A percentile compares a stretch with the other conserved stretches of the same genome.
Conservation (phyloP, 2,797 vertebrate genomes). For the Pangasius sanitwongsei region DNA sequence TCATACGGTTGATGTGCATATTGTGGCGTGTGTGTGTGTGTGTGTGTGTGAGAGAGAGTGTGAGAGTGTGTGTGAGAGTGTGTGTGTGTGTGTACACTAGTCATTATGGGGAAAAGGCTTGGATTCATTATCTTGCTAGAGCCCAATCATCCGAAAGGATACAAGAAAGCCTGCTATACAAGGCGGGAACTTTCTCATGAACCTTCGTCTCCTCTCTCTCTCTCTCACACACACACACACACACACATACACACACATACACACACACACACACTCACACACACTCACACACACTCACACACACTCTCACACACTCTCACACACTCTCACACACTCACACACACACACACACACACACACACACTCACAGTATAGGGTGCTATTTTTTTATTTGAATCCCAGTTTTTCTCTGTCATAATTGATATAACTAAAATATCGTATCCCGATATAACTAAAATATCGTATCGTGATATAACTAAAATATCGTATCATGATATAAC, state of each 20-base stretch:
- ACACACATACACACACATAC: background rate
- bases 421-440: too few relatives aligned
- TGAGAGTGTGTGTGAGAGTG: background rate
- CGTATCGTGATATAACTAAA: too few relatives aligned
- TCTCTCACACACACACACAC: background rate
- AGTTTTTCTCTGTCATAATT: background rate
- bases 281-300: too few relatives aligned
- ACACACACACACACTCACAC: too few relatives aligned
- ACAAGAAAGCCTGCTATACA: slow-evolving; percentile 62
- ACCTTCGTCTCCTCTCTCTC: background rate
- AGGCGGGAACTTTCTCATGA: slow-evolving; percentile 67
- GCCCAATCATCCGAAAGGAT: slow-evolving; percentile 70
- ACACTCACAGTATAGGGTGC: background rate
- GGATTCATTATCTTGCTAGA: slow-evolving; percentile 66
- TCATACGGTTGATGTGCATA: slow-evolving; percentile 45
- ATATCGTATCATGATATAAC: too few relatives aligned
- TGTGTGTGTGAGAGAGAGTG: slow-evolving; percentile 7
- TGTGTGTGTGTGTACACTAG: background rate
- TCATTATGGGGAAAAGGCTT: slow-evolving; percentile 66
- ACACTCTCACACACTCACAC: slow-evolving; percentile 4
- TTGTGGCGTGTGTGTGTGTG: slow-evolving; percentile 16
- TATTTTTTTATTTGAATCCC: background rate
- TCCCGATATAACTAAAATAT: too few relatives aligned
- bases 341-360: slow-evolving; percentile 24
- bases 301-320: too few relatives aligned